Percentiles rank a stretch among this genome's conserved stretches.
These are phyloP conservation scores for Pachymerium ferrugineum DNA, from an alignment of 2,888 invertebrate genomes.

Conservation along the genomic window DNA sequence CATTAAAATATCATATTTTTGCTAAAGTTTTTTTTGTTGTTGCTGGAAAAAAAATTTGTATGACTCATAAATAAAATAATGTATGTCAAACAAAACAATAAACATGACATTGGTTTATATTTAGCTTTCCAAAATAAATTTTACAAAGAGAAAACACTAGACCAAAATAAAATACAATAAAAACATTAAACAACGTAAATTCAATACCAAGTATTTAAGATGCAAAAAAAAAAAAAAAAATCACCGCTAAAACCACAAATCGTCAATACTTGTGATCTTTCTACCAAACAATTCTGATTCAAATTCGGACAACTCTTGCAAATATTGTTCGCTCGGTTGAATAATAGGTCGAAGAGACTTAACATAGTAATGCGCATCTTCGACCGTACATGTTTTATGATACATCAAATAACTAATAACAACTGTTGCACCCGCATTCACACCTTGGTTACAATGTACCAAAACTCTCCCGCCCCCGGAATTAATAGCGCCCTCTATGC, in stretches of 20 bases:
- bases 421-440: constrained; percentile 41
- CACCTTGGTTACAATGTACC: constrained; percentile 43
- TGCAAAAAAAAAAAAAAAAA: not conserved
- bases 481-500: constrained; percentile 40
- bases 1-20: too few species aligned
- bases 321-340: constrained; percentile 40
- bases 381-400: constrained; percentile 38
- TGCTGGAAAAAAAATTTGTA: too few species aligned
- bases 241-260: constrained; percentile 37
- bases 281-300: constrained; percentile 42
- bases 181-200: not conserved
- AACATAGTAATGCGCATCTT: constrained; percentile 41
- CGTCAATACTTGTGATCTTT: constrained; percentile 39
- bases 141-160: too few species aligned
- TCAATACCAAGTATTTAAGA: too few species aligned
- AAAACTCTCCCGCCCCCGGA: constrained; percentile 41
- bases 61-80: too few species aligned
- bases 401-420: constrained; percentile 41
- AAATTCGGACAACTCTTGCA: constrained; percentile 40
- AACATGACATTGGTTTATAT: too few species aligned
- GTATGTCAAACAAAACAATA: too few species aligned
- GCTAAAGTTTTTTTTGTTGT: too few species aligned
- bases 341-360: constrained; percentile 40
- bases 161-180: not conserved
- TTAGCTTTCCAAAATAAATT: too few species aligned